phyloP scores from a whole-genome alignment of 2,888 invertebrate genomes.

The Microchrysa polita region DNA sequence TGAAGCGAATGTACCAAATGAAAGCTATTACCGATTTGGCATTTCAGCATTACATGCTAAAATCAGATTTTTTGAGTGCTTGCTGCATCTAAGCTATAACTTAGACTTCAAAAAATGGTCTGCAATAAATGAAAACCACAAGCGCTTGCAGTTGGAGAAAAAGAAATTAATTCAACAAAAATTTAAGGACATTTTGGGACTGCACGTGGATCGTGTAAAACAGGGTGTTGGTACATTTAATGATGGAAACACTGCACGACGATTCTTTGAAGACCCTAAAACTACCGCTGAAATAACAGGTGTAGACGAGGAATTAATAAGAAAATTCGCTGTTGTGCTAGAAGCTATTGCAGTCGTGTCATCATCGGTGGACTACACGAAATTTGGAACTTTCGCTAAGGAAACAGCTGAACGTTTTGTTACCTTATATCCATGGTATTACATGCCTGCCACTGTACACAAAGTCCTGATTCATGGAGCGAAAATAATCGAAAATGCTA shows the following conservation, averaged over 20 bases:
- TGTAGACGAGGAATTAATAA: not conserved
- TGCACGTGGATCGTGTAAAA: not conserved
- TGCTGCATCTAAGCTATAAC: not conserved
- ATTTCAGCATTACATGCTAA: not conserved
- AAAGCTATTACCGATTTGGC: not conserved
- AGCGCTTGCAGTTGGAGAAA: too few species aligned
- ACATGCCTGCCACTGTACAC: constrained; percentile 2
- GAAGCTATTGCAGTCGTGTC: not conserved
- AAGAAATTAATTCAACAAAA: not conserved
- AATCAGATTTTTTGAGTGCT: not conserved
- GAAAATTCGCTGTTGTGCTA: not conserved
- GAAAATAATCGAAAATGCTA: not conserved
- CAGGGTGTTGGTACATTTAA: not conserved
- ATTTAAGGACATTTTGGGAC: not conserved
- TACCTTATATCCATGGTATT: not conserved
- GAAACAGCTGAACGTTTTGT: not conserved
- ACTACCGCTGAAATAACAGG: not conserved
- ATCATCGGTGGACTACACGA: not conserved
- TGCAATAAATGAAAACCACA: not conserved
- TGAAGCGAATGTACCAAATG: constrained; percentile 6
- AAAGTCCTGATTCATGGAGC: constrained; percentile 6
- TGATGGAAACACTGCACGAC: not conserved
- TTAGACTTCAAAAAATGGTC: not conserved
- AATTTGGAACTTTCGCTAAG: not conserved
- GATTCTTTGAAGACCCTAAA: constrained; percentile 9